Evolutionary conservation across 2,113 vertebrate species (phyloP).

Genomic region (Alexandromys fortis): DNA sequence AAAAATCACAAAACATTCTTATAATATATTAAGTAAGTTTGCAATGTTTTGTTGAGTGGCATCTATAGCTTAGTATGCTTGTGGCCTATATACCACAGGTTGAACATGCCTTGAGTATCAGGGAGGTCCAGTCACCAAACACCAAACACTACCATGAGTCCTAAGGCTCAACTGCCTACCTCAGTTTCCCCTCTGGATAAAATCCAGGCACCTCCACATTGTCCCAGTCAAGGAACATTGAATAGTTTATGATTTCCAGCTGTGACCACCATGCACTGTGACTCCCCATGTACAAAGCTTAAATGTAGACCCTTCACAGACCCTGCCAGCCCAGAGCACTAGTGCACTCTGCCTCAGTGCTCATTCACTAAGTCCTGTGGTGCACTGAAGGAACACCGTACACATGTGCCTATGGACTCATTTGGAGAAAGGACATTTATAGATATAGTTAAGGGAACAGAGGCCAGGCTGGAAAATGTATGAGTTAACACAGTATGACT

Average conservation of each 20-base stretch:
- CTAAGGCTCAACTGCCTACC: neutral
- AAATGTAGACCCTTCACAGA: too few species aligned
- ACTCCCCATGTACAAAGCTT: accelerated
- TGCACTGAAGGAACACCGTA: neutral
- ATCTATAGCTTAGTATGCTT: neutral
- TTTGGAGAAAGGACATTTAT: neutral
- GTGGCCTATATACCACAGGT: neutral
- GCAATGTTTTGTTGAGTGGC: neutral
- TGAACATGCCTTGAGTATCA: neutral
- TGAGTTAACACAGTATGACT: accelerated
- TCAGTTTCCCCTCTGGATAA: neutral
- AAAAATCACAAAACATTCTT: neutral
- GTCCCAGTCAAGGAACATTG: too few species aligned
- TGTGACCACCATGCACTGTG: accelerated
- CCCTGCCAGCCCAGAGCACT: accelerated
- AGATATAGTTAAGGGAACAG: neutral
- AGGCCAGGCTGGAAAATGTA: too few species aligned
- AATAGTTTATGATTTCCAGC: neutral
- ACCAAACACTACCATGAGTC: accelerated
- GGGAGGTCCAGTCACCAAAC: neutral
- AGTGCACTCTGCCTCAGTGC: neutral
- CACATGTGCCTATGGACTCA: neutral
- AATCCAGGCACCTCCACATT: neutral
- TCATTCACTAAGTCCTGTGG: neutral
- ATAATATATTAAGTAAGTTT: neutral